Evolutionary conservation across 2,888 invertebrate species (phyloP).

Genomic region (Habroteleia sp.): DNA sequence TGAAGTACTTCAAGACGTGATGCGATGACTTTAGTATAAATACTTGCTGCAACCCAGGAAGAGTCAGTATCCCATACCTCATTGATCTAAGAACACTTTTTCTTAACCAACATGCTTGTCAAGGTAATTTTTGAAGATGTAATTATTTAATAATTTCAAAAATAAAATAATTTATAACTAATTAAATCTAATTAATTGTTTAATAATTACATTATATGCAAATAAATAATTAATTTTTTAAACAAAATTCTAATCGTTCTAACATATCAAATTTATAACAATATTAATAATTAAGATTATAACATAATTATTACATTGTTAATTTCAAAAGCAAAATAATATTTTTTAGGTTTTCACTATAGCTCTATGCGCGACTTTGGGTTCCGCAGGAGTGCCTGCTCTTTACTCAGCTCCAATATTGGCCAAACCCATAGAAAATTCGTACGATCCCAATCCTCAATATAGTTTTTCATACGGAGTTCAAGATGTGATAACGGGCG

Average conservation of each 20-base stretch:
- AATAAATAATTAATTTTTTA: too few relatives aligned
- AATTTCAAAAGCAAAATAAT: too few relatives aligned
- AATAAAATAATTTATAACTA: too few relatives aligned
- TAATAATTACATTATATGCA: too few relatives aligned
- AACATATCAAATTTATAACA: too few relatives aligned
- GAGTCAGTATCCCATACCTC: conserved; percentile 69
- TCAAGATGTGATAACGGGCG: conserved; percentile 31
- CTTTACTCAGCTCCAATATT: conserved; percentile 42
- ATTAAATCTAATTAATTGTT: too few relatives aligned
- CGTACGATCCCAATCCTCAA: conserved; percentile 73
- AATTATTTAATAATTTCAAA: too few relatives aligned
- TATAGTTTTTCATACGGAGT: conserved; percentile 72
- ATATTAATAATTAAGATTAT: too few relatives aligned
- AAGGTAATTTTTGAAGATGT: conserved; percentile 61
- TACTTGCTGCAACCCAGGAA: conserved; percentile 66
- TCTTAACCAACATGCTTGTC: conserved; percentile 57
- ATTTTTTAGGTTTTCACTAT: conserved; percentile 32
- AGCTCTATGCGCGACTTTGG: conserved; percentile 18
- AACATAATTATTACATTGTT: too few relatives aligned
- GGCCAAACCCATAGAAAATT: conserved; percentile 74
- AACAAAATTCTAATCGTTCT: too few relatives aligned
- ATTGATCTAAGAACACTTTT: conserved; percentile 64
- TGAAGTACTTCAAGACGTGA: conserved; percentile 39
- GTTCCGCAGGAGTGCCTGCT: conserved; percentile 35
- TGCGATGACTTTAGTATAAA: conserved; percentile 67